These are phyloP conservation scores for Pao palembangensis DNA, from an alignment of 2,113 vertebrate genomes.

Conservation along the genomic window DNA sequence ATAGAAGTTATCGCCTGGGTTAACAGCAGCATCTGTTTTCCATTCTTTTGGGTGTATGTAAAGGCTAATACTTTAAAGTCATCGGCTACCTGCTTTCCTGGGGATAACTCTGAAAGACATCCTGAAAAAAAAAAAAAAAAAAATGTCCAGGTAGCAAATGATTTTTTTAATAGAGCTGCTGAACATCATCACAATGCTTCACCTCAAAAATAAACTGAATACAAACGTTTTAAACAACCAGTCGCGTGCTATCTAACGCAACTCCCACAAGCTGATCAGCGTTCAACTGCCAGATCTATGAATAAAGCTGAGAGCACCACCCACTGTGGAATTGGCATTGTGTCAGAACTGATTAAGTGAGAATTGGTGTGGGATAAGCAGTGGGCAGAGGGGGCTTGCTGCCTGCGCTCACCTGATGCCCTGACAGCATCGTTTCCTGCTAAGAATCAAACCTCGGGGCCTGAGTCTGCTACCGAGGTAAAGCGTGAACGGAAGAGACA, in stretches of 20 bases:
- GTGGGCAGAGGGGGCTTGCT: neutral
- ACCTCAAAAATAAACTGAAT: neutral
- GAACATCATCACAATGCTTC: too few species aligned
- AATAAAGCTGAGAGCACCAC: slow-evolving; percentile 41
- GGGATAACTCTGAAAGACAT: slow-evolving; percentile 15
- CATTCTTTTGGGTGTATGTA: neutral
- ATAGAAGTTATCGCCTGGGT: slow-evolving; percentile 49
- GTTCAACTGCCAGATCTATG: slow-evolving; percentile 45
- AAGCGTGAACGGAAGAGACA: slow-evolving; percentile 44
- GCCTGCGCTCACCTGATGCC: slow-evolving; percentile 60
- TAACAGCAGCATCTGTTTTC: slow-evolving; percentile 37
- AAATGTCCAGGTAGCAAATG: slow-evolving; percentile 4
- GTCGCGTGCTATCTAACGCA: slow-evolving; percentile 26
- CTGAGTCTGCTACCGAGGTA: slow-evolving; percentile 31
- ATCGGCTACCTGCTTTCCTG: slow-evolving; percentile 20
- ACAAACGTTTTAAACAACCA: slow-evolving; percentile 6
- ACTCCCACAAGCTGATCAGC: slow-evolving; percentile 27
- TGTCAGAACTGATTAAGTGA: slow-evolving; percentile 65
- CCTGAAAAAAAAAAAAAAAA: slow-evolving; percentile 28
- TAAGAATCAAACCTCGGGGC: slow-evolving; percentile 53
- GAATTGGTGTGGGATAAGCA: slow-evolving; percentile 1
- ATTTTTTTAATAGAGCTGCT: neutral
- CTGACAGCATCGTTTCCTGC: slow-evolving; percentile 46
- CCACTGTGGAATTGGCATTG: slow-evolving; percentile 66
- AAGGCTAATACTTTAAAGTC: slow-evolving; percentile 29